phyloP scores from a whole-genome alignment of 2,888 invertebrate genomes.

The Cheilosia variabilis region DNA sequence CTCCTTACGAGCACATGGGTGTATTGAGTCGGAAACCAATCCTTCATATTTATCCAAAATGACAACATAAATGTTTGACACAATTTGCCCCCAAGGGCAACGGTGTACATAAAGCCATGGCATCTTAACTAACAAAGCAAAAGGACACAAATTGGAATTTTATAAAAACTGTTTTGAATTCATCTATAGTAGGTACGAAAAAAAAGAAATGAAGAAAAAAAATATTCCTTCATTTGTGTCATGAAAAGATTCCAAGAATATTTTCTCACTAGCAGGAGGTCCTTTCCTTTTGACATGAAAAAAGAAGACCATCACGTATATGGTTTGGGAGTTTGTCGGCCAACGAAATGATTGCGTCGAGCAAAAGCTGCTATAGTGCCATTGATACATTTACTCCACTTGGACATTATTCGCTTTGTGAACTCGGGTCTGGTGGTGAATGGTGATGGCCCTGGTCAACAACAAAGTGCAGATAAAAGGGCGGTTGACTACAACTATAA shows the following conservation, averaged over 20 bases:
- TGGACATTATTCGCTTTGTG: constrained; percentile 43
- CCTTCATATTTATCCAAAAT: constrained; percentile 21
- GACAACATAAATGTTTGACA: constrained; percentile 2
- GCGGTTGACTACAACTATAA: constrained; percentile 4
- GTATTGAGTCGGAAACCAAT: constrained; percentile 14
- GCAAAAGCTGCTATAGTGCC: constrained; percentile 1
- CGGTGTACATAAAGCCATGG: not conserved
- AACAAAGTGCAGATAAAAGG: not conserved
- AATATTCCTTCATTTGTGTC: not conserved
- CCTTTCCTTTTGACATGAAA: constrained; percentile 2
- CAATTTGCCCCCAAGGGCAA: constrained; percentile 8
- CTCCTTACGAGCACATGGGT: not conserved
- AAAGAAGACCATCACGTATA: constrained; percentile 43
- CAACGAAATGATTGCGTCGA: constrained; percentile 34
- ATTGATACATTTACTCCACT: constrained; percentile 37
- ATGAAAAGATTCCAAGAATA: constrained; percentile 23
- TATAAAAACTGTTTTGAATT: constrained; percentile 65
- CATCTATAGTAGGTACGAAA: constrained; percentile 1
- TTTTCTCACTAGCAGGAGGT: constrained; percentile 24
- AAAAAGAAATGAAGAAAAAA: not conserved
- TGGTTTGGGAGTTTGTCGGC: constrained; percentile 51
- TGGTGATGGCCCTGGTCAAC: not conserved
- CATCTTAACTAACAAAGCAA: constrained; percentile 7
- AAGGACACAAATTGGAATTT: constrained; percentile 60
- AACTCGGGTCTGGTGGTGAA: constrained; percentile 1